These are phyloP conservation scores for Pachyrhynchus sulphureomaculatus DNA, from an alignment of 1,140 invertebrate species.

Conservation along the genomic window DNA sequence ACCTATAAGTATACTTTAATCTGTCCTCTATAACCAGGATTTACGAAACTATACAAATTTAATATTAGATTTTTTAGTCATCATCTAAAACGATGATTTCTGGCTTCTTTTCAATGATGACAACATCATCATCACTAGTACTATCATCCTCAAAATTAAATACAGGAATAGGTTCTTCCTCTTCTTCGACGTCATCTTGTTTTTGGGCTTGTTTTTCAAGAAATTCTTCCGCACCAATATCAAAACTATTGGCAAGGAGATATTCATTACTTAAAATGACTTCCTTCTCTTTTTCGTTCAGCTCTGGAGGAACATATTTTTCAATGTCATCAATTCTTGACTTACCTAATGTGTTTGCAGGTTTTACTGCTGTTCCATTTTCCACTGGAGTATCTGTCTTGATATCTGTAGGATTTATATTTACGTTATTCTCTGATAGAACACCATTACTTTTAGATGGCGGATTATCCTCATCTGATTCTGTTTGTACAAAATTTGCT, in stretches of 20 bases:
- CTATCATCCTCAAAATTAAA: conserved; percentile 26
- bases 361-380: conserved; percentile 1
- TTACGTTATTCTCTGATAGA: neutral
- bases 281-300: conserved; percentile 28
- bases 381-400: neutral
- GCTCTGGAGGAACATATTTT: conserved; percentile 22
- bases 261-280: conserved; percentile 28
- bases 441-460: neutral
- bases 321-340: conserved; percentile 14
- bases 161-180: conserved; percentile 8
- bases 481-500: conserved; percentile 13
- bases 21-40: neutral
- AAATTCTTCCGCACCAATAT: conserved; percentile 28
- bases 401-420: neutral
- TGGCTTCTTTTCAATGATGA: conserved; percentile 31
- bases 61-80: conserved; percentile 19
- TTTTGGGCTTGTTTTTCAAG: conserved; percentile 18
- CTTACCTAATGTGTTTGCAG: too few relatives aligned
- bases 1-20: neutral
- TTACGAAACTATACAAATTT: conserved; percentile 19
- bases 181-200: conserved; percentile 4
- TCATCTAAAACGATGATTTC: conserved; percentile 36
- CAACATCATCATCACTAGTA: conserved; percentile 27
- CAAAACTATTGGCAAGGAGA: conserved; percentile 26
- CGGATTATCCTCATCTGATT: conserved; percentile 8